These are phyloP conservation scores for Holocentrus rufus DNA, from an alignment of 2,797 vertebrate genomes.

Conservation along the genomic window DNA sequence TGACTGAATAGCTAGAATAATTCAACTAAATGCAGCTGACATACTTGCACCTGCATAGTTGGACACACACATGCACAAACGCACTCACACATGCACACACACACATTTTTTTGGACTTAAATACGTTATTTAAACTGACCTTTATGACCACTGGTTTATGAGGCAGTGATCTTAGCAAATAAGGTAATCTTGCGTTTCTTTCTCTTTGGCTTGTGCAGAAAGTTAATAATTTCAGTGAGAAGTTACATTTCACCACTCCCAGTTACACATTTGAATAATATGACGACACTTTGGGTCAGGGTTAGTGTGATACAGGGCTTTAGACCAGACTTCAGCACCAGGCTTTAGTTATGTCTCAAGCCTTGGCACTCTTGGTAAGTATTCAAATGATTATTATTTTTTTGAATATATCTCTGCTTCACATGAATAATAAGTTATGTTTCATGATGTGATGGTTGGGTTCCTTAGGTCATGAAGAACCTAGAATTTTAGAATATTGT, in stretches of 20 bases:
- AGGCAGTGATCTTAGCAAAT: not conserved
- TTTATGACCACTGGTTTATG: no score
- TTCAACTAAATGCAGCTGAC: no score
- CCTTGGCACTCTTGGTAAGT: constrained; percentile 72
- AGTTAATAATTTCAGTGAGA: constrained; percentile 68
- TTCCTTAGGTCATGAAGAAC: not conserved
- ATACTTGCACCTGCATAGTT: no score
- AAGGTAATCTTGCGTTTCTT: not conserved
- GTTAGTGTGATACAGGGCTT: no score
- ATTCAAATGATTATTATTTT: no score
- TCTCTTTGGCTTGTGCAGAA: constrained; percentile 7
- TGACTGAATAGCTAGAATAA: no score
- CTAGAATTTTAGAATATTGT: not conserved
- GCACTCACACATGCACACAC: constrained; percentile 1
- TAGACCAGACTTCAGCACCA: not conserved
- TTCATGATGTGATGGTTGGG: not conserved
- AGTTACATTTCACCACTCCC: constrained; percentile 37
- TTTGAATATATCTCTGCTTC: not conserved
- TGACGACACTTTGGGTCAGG: not conserved
- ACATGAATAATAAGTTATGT: not conserved
- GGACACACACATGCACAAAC: no score
- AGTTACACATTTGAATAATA: constrained; percentile 41
- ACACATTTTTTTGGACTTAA: no score
- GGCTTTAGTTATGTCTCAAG: constrained; percentile 59
- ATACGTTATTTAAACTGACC: no score